Base-by-base conservation (phyloP, 2,797 vertebrate genomes). In the Aldrovandia affinis region DNA sequence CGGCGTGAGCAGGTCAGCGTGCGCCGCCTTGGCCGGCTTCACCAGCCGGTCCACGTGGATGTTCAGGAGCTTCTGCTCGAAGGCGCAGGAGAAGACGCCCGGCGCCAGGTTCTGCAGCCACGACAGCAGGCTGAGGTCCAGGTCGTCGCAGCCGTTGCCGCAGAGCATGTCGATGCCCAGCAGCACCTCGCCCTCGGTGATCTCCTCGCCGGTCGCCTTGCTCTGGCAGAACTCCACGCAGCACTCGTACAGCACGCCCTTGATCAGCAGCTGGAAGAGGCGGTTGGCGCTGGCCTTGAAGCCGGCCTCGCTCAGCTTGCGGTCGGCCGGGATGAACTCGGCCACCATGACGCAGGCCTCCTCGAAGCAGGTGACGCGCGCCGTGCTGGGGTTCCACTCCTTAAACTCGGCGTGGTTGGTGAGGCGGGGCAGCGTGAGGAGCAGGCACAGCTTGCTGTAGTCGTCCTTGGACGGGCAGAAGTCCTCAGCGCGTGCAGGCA, bases 171-270 rank as follows among this genome's bases (percentile, higher is more conserved):
- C 98, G 0, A 99, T 98, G 0, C 98, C 98, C 79, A 99, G 95
- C 82, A 99, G 96, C 0, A 99, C 98, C 93, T 99, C 98, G 0
- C 97, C 96, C 91, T 99, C 98, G 2, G 97, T 98, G 91, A 99
- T 99, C 93, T 98, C 98, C 89, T 99, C 98, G 65, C 97, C 98
- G 0, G 98, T 99, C 14, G 98, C 98, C 92, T 98, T 98, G 93
- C 98, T 99, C 94, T 99, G 98, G 93, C 98, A 99, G 94, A 99
- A 99, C 85, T 99, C 98, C 86, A 99, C 98, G n/a, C 98, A 99
- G 92, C 97, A 99, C 84, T 99, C 98, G 5, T 99, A 99, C 18
- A 99, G 96, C 25, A 99, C 93, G 25, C 98, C 98, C 88, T 99
- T 99, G 89, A 99, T 97, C 9, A 99, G 95, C 15, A 99, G 97